Percentiles rank a stretch among this genome's conserved stretches.
Conservation (phyloP, 2,797 vertebrate species). For the Phataginus tricuspis region DNA sequence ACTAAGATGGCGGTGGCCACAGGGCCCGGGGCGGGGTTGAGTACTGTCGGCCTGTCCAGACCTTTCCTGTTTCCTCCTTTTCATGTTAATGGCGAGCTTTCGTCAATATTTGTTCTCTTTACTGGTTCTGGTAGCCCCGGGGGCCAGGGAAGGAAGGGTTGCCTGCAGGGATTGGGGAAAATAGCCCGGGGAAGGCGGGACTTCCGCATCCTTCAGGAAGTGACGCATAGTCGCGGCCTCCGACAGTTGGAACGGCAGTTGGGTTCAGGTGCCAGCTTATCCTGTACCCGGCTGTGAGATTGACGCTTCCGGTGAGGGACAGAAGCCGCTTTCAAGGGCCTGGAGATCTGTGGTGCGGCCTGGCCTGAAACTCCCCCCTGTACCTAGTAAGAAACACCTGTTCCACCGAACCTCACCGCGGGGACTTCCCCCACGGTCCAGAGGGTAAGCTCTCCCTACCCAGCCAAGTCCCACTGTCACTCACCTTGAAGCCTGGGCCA, state of each 20-base stretch:
- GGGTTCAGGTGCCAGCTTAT: constrained; percentile 76
- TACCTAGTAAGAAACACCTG: constrained; percentile 62
- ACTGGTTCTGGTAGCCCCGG: background rate
- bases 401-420: background rate
- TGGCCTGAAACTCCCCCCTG: constrained; percentile 54
- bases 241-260: constrained; percentile 80
- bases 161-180: background rate
- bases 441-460: background rate
- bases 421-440: background rate
- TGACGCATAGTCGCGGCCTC: constrained; percentile 72
- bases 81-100: background rate
- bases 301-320: constrained; percentile 63
- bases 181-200: constrained; percentile 15
- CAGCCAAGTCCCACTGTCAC: rapidly evolving
- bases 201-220: constrained; percentile 74
- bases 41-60: background rate
- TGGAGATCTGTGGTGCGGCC: constrained; percentile 50
- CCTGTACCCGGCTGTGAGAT: constrained; percentile 24
- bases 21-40: constrained; percentile 27
- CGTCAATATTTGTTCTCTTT: background rate
- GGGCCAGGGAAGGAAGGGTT: background rate
- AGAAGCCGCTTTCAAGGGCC: constrained; percentile 17
- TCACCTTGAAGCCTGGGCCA: background rate
- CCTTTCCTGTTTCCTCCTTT: background rate
- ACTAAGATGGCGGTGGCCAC: constrained; percentile 50